Percentiles rank a stretch among this genome's conserved stretches.
These are phyloP conservation scores for Dermolepida albohirtum DNA, from an alignment of 2,888 invertebrate genomes.

Conservation along the genomic window DNA sequence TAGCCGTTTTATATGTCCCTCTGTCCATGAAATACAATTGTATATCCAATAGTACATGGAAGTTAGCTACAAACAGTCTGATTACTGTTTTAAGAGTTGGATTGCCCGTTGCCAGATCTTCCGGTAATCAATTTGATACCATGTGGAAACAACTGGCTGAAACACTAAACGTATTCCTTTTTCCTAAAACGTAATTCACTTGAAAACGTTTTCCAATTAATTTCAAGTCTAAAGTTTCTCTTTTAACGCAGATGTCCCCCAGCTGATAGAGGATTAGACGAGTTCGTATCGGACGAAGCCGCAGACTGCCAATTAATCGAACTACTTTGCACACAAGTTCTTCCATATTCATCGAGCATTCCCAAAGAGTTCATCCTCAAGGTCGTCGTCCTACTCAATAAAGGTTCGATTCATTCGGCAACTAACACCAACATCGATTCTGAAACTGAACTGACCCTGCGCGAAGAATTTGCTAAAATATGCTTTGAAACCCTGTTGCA, in stretches of 20 bases:
- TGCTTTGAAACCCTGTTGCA: constrained; percentile 96
- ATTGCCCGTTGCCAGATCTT: constrained; percentile 85
- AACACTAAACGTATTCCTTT: constrained; percentile 91
- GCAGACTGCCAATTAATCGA: constrained; percentile 87
- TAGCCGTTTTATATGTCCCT: constrained; percentile 78
- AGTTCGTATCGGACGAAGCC: constrained; percentile 77
- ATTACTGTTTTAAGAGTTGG: constrained; percentile 84
- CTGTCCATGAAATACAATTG: constrained; percentile 85
- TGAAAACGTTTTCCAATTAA: neutral
- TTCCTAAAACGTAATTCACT: constrained; percentile 78
- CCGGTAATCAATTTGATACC: constrained; percentile 77
- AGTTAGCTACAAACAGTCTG: constrained; percentile 81
- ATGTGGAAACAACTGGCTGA: constrained; percentile 91
- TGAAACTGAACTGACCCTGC: constrained; percentile 82
- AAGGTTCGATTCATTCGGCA: constrained; percentile 86
- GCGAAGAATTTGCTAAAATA: constrained; percentile 96
- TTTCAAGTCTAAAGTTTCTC: neutral
- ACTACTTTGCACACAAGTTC: constrained; percentile 82
- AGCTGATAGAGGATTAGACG: constrained; percentile 71
- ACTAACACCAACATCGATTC: constrained; percentile 76
- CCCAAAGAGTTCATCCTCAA: constrained; percentile 85
- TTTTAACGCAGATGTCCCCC: constrained; percentile 65
- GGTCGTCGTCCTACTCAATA: constrained; percentile 85
- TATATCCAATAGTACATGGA: constrained; percentile 85
- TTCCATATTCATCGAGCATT: constrained; percentile 82